phyloP scores from a whole-genome alignment of 2,888 invertebrate species.

The Mechanitis messenoides region DNA sequence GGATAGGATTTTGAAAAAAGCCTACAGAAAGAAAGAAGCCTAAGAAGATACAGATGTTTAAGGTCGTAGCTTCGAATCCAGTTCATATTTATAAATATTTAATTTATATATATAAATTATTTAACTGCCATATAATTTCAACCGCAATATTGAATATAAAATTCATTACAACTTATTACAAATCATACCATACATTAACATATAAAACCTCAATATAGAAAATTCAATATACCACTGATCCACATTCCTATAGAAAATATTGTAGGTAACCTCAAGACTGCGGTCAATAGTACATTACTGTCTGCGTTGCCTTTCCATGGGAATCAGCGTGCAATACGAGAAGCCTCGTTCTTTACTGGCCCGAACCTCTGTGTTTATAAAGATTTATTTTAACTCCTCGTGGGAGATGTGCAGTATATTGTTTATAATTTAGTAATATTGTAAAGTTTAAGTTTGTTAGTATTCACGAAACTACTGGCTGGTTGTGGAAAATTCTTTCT shows the following conservation, averaged over 20 bases:
- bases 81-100: too few relatives aligned
- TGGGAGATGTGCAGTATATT: slow-evolving; percentile 7
- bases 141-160: not conserved
- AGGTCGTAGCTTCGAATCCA: too few relatives aligned
- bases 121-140: too few relatives aligned
- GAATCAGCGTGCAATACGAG: slow-evolving; percentile 30
- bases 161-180: not conserved
- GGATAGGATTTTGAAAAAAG: too few relatives aligned
- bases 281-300: slow-evolving; percentile 27
- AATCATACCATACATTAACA: not conserved
- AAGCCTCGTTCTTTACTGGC: slow-evolving; percentile 22
- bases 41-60: too few relatives aligned
- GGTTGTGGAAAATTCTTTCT: too few relatives aligned
- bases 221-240: slow-evolving; percentile 25
- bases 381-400: slow-evolving; percentile 21
- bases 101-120: too few relatives aligned
- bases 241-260: slow-evolving; percentile 20
- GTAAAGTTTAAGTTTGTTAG: too few relatives aligned
- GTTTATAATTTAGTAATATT: not conserved
- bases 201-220: too few relatives aligned
- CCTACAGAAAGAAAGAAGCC: too few relatives aligned
- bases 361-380: slow-evolving; percentile 20
- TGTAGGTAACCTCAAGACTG: slow-evolving; percentile 26
- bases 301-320: slow-evolving; percentile 26
- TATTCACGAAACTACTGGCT: too few relatives aligned